Conservation (phyloP, 2,888 invertebrate species). For the Melitaea athalia region DNA sequence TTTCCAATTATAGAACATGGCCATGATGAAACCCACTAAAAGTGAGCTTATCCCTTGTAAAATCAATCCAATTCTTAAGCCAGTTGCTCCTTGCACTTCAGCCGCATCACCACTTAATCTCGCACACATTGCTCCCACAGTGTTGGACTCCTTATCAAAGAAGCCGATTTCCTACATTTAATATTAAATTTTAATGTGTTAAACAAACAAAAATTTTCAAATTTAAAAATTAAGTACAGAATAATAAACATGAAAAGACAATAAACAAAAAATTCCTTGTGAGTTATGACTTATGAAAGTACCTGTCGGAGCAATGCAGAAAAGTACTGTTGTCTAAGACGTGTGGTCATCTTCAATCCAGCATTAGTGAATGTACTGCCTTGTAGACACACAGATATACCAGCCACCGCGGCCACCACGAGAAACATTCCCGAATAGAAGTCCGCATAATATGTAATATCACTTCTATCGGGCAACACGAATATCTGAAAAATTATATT, state of each 20-base stretch:
- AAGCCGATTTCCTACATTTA: slow-evolving; percentile 85
- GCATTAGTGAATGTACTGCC: slow-evolving; percentile 88
- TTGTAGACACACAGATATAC: slow-evolving; percentile 85
- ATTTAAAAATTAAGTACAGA: no score
- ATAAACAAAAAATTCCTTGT: no score
- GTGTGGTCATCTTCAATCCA: slow-evolving; percentile 88
- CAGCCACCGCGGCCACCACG: slow-evolving; percentile 85
- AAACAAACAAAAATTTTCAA: no score
- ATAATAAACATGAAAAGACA: no score
- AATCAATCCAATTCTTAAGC: slow-evolving; percentile 82
- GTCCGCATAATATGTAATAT: slow-evolving; percentile 82
- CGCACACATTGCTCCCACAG: slow-evolving; percentile 84
- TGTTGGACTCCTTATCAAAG: slow-evolving; percentile 83
- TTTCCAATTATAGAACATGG: slow-evolving; percentile 83
- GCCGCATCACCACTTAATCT: slow-evolving; percentile 84
- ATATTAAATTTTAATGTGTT: no score
- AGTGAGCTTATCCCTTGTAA: slow-evolving; percentile 84
- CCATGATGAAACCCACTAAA: slow-evolving; percentile 81
- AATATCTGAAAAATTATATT: slow-evolving; percentile 76
- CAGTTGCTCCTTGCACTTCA: slow-evolving; percentile 85
- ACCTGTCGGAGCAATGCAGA: slow-evolving; percentile 82
- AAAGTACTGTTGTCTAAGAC: slow-evolving; percentile 79
- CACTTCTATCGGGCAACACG: slow-evolving; percentile 76
- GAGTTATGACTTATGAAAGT: slow-evolving; percentile 18
- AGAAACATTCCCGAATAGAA: slow-evolving; percentile 85